These are phyloP conservation scores for Caenorhabditis elegans DNA, from an alignment of 1,140 invertebrate species.

Conservation along the genomic window WBcel235 BX284606.5:2203001-2203500, in stretches of 20 bases:
- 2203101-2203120: conserved; percentile 85
- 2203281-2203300: conserved; percentile 72
- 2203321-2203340: no score
- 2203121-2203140: conserved; percentile 93
- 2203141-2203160: conserved; percentile 68
- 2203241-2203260: conserved; percentile 67
- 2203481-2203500: no score
- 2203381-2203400: no score
- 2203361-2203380: no score
- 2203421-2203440: no score
- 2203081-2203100: conserved; percentile 80
- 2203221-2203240: conserved; percentile 77
- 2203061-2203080: conserved; percentile 88
- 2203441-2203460: no score
- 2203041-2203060: conserved; percentile 89
- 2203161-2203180: not conserved
- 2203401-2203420: no score
- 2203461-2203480: no score
- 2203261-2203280: conserved; percentile 69
- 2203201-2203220: conserved; percentile 81
- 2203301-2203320: no score
- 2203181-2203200: conserved; percentile 71
- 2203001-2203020: no score
- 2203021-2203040: conserved; percentile 69
- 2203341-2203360: no score